Conservation (phyloP, 2,888 invertebrate species). For the Synergus japonicus region DNA sequence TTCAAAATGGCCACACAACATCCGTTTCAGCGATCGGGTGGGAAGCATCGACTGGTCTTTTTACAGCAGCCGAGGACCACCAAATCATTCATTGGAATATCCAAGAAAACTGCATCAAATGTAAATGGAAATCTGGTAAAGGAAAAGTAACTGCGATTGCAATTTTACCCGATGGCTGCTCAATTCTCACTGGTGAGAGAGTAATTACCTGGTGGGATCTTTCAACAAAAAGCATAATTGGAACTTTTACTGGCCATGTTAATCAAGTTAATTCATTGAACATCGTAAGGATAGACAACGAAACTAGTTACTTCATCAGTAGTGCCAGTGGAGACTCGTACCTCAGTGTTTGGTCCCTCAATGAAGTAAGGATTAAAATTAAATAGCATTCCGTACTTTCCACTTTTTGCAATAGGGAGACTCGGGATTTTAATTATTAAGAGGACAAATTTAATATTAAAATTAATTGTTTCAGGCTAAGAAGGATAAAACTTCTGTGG, state of each 20-base stretch:
- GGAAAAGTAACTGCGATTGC: slow-evolving; percentile 78
- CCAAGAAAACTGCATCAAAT: slow-evolving; percentile 74
- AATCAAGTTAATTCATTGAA: slow-evolving; percentile 79
- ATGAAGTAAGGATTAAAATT: slow-evolving; percentile 64
- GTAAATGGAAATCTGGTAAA: slow-evolving; percentile 84
- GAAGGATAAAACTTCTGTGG: slow-evolving; percentile 78
- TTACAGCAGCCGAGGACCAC: slow-evolving; percentile 81
- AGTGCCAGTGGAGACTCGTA: slow-evolving; percentile 78
- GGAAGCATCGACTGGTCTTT: slow-evolving; percentile 78
- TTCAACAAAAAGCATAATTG: slow-evolving; percentile 80
- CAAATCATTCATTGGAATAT: slow-evolving; percentile 80
- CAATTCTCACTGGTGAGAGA: slow-evolving; percentile 69
- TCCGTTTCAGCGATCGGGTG: slow-evolving; percentile 80
- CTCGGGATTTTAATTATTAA: too few relatives aligned
- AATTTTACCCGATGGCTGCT: slow-evolving; percentile 70
- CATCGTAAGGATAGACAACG: slow-evolving; percentile 65
- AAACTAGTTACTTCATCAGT: slow-evolving; percentile 77
- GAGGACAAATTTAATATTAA: slow-evolving; percentile 27
- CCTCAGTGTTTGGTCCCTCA: slow-evolving; percentile 79
- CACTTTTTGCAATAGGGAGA: too few relatives aligned
- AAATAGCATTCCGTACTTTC: neutral
- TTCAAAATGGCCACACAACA: slow-evolving; percentile 77
- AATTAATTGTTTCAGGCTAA: slow-evolving; percentile 65
- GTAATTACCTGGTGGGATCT: slow-evolving; percentile 83
- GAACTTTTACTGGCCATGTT: slow-evolving; percentile 83